phyloP scores from a whole-genome alignment of 2,888 invertebrate species.

The Dione vanillae region DNA sequence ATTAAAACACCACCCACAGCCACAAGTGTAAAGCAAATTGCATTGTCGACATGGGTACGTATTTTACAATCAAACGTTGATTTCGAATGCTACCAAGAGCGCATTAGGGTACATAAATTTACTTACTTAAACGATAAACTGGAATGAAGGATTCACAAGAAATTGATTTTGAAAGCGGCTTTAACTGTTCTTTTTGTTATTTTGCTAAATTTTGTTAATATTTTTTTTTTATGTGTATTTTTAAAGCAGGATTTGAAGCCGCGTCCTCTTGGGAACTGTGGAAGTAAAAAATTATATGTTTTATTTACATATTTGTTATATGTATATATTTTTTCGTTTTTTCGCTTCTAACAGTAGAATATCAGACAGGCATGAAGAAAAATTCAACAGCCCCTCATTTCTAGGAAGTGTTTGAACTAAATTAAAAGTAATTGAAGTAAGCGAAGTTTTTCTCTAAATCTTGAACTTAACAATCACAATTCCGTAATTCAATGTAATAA shows the following conservation, averaged over 20 bases:
- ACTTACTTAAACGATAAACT: slow-evolving; percentile 74
- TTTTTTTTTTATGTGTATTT: too few relatives aligned
- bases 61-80: slow-evolving; percentile 82
- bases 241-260: too few relatives aligned
- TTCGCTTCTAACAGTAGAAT: too few relatives aligned
- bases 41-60: slow-evolving; percentile 75
- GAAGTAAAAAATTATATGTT: too few relatives aligned
- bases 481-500: slow-evolving; percentile 55
- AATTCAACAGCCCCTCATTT: slow-evolving; percentile 50
- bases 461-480: slow-evolving; percentile 61
- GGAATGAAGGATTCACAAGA: slow-evolving; percentile 65
- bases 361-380: too few relatives aligned
- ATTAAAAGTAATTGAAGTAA: slow-evolving; percentile 58
- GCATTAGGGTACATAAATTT: slow-evolving; percentile 79
- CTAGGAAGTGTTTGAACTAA: slow-evolving; percentile 71
- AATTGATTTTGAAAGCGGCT: slow-evolving; percentile 65
- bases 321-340: too few relatives aligned
- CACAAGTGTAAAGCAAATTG: slow-evolving; percentile 74
- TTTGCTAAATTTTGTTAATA: slow-evolving; percentile 36
- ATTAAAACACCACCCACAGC: slow-evolving; percentile 80
- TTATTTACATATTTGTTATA: too few relatives aligned
- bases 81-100: slow-evolving; percentile 75
- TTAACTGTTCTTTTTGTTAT: slow-evolving; percentile 69
- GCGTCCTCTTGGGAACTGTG: too few relatives aligned
- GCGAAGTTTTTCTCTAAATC: slow-evolving; percentile 63